These are phyloP conservation scores for Hippopotamus amphibius DNA, from an alignment of 2,113 vertebrate species.

Conservation along the genomic window DNA sequence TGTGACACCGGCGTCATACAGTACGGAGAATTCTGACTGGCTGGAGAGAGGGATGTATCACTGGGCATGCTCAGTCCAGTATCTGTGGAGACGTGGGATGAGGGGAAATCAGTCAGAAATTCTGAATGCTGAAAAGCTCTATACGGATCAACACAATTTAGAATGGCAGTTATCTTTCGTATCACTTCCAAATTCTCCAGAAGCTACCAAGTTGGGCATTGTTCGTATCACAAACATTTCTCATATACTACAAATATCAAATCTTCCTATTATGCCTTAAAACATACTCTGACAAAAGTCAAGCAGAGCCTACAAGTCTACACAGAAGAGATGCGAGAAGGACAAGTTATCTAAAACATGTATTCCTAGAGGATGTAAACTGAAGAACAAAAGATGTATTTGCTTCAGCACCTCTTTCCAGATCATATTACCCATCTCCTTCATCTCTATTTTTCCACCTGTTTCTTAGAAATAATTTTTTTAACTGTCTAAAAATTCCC, in stretches of 20 bases:
- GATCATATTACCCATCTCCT: neutral
- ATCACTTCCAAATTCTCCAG: neutral
- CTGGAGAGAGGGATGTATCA: constrained; percentile 96
- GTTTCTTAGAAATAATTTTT: neutral
- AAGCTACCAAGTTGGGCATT: neutral
- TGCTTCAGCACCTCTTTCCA: neutral
- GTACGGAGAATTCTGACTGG: constrained; percentile 98
- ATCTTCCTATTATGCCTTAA: neutral
- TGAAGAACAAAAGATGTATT: neutral
- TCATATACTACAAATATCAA: neutral
- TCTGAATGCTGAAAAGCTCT: neutral
- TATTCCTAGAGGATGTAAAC: neutral
- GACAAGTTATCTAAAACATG: neutral
- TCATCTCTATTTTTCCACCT: neutral
- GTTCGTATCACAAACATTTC: constrained; percentile 44
- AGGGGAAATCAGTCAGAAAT: constrained; percentile 3
- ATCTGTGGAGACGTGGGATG: constrained; percentile 82
- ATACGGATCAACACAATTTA: neutral
- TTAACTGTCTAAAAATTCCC: neutral
- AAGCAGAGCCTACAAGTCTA: neutral
- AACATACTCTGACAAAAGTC: neutral
- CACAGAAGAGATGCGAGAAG: neutral
- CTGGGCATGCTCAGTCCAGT: constrained; percentile 95
- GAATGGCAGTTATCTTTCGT: neutral
- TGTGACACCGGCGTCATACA: constrained; percentile 99